Base-by-base conservation (phyloP, 2,888 invertebrate genomes). In the Clepsis dumicolana region DNA sequence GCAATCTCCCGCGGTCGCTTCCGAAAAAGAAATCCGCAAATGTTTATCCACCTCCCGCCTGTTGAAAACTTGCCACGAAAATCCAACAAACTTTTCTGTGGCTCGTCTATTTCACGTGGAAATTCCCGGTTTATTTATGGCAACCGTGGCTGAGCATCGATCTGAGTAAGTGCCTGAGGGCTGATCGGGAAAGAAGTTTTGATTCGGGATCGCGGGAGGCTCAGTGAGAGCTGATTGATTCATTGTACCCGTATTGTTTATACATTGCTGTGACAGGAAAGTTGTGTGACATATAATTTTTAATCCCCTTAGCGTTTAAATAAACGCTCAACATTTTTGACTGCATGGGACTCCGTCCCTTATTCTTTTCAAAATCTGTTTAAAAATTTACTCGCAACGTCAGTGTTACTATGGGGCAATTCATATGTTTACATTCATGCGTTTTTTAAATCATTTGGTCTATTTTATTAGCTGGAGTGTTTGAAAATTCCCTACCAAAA, bases 121-220 rank as follows among this genome's bases (percentile, higher is more conserved):
- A 74, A 65, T 69, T 67, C 62, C 74, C 71, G 68, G 72, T 80
- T 80, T 85, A 85, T 85, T 85, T 86, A 85, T 83, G 78, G 80
- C 80, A 72, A 67, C 69, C 60, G 72, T 73, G 74, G 74, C 73
- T 75, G 73, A 70, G 68, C 79, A 82, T 84, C 80, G 84, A 84
- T 82, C 80, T 72, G 71, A 72, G 69, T 67, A 71, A 70, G 68
- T 71, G 71, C 65, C 70, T 66, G 70, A 68, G 18, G 70, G 69
- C 71, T 71, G 71, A 66, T 70, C 24, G 69, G 70, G 54, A 69
- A 70, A 72, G 68, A 73, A 73, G 72, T 73, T 71, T 72, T 70
- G 73, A 73, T 62, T 70, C 61, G 61, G 67, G 63, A 59, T 59
- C 32, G 54, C 54, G 50, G 16, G n/a, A 41, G 50, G 48, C 66